Percentiles rank a stretch among this genome's conserved stretches.
Conservation (phyloP, 1,140 invertebrate genomes). For the Mylabris phalerata region DNA sequence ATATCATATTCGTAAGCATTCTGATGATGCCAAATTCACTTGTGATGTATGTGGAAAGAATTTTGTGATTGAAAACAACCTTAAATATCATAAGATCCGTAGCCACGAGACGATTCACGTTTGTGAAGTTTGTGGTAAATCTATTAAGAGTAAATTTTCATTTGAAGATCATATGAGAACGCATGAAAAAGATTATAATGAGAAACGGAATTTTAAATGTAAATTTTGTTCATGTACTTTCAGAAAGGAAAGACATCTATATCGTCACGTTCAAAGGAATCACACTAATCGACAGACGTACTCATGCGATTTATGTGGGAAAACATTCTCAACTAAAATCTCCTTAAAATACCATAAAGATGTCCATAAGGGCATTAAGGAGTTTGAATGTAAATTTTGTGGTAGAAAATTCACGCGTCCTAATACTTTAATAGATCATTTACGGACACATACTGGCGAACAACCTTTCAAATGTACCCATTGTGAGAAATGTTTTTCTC, state of each 20-base stretch:
- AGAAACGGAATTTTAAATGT: too few relatives aligned
- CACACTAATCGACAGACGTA: constrained; percentile 20
- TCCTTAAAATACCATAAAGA: constrained; percentile 30
- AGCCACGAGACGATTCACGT: too few relatives aligned
- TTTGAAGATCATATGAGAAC: too few relatives aligned
- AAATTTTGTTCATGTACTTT: constrained; percentile 4
- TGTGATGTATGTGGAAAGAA: background rate
- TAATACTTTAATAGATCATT: constrained; percentile 57
- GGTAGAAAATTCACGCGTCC: constrained; percentile 26
- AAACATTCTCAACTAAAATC: constrained; percentile 27
- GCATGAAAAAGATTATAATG: too few relatives aligned
- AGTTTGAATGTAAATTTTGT: constrained; percentile 34
- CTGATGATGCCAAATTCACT: background rate
- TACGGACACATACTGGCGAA: constrained; percentile 68
- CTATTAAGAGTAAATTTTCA: too few relatives aligned
- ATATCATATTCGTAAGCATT: too few relatives aligned
- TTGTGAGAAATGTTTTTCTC: constrained; percentile 55
- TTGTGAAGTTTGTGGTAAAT: too few relatives aligned
- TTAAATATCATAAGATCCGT: background rate
- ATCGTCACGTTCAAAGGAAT: constrained; percentile 24
- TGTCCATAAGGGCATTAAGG: constrained; percentile 34
- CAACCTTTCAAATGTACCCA: constrained; percentile 63
- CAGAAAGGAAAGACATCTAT: constrained; percentile 26
- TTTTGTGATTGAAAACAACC: background rate
- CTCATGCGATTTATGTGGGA: constrained; percentile 32